These are phyloP conservation scores for Anhinga anhinga DNA, from an alignment of 2,113 vertebrate species.

Conservation along the genomic window DNA sequence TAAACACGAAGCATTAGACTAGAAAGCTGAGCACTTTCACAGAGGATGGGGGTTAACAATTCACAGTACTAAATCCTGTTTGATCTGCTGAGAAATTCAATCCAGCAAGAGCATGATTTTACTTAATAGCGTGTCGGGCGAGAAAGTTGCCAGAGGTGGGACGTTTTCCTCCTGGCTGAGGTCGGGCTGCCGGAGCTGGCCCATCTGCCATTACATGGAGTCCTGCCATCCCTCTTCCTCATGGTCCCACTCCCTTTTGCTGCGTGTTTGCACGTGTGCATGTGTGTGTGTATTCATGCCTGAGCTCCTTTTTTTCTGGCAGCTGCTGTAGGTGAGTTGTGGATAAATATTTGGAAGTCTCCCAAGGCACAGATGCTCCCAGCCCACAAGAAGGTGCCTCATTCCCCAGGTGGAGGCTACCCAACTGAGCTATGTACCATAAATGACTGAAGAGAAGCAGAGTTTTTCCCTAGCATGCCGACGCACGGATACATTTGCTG, in stretches of 20 bases:
- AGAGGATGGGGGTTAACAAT: neutral
- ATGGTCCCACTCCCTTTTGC: neutral
- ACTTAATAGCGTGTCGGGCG: neutral
- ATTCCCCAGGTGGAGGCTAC: neutral
- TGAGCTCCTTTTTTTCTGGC: neutral
- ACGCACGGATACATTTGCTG: neutral
- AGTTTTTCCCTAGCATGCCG: neutral
- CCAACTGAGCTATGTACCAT: neutral
- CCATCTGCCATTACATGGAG: neutral
- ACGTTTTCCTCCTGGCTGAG: constrained; percentile 8
- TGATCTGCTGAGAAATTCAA: neutral
- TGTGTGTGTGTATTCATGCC: neutral
- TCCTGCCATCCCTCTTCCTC: constrained; percentile 2
- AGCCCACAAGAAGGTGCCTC: neutral
- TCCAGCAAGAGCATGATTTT: neutral
- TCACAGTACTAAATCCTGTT: constrained; percentile 1
- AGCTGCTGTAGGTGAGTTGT: neutral
- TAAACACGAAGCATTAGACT: neutral
- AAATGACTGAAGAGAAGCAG: neutral
- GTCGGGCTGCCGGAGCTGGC: neutral
- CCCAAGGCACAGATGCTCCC: neutral
- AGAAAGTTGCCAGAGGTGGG: neutral
- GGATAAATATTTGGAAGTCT: neutral
- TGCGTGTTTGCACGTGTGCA: neutral
- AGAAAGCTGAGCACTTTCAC: neutral